These are phyloP conservation scores for Mythimna impura DNA, from an alignment of 2,888 invertebrate genomes.

Conservation along the genomic window DNA sequence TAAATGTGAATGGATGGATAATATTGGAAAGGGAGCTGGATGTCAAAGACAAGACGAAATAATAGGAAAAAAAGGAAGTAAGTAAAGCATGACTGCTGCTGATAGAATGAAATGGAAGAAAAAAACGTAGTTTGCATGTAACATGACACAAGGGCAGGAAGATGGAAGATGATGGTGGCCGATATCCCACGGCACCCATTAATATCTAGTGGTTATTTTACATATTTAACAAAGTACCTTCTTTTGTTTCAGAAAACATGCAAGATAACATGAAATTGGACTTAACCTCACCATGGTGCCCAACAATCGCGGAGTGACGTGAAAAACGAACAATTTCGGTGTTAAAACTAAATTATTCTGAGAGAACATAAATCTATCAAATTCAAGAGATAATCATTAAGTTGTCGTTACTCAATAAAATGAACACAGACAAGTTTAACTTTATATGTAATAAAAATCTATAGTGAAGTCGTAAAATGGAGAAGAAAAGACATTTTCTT, in stretches of 20 bases:
- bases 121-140: too few relatives aligned
- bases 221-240: neutral
- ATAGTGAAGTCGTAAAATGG: conserved; percentile 79
- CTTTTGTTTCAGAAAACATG: conserved; percentile 69
- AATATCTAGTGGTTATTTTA: neutral
- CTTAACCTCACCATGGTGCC: conserved; percentile 54
- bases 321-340: conserved; percentile 38
- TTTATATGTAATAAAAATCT: conserved; percentile 64
- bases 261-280: conserved; percentile 53
- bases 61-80: too few relatives aligned
- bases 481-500: conserved; percentile 70
- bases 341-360: conserved; percentile 31
- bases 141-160: too few relatives aligned
- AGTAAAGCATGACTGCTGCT: too few relatives aligned
- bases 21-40: too few relatives aligned
- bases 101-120: too few relatives aligned
- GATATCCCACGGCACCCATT: too few relatives aligned
- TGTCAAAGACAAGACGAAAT: too few relatives aligned
- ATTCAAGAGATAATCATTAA: conserved; percentile 47
- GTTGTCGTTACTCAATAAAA: conserved; percentile 69
- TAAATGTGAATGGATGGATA: too few relatives aligned
- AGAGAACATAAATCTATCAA: conserved; percentile 45
- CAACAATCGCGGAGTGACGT: conserved; percentile 67
- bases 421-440: conserved; percentile 71
- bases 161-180: too few relatives aligned